These are phyloP conservation scores for Trichonephila clavata DNA, from an alignment of 1,140 invertebrate genomes.

Conservation along the genomic window DNA sequence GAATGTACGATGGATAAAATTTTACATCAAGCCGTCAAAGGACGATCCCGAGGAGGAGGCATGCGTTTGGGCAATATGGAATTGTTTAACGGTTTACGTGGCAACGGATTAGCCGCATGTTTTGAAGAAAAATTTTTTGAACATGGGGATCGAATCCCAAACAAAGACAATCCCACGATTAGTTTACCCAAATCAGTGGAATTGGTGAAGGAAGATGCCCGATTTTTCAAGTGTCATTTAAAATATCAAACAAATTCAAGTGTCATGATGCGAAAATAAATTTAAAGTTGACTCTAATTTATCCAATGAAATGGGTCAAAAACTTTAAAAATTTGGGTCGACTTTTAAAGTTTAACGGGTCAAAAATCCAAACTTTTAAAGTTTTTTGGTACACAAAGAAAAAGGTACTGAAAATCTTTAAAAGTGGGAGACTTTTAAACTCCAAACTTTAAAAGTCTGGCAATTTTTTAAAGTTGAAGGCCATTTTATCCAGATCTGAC, in stretches of 20 bases:
- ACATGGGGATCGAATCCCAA: not conserved
- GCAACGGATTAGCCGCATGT: slow-evolving; percentile 33
- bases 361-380: not conserved
- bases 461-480: not conserved
- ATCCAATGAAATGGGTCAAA: no score
- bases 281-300: no score
- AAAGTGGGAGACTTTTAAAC: not conserved
- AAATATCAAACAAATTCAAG: not conserved
- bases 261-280: no score
- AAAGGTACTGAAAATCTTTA: not conserved
- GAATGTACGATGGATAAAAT: not conserved
- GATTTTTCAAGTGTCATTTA: slow-evolving; percentile 1
- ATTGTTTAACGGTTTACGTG: not conserved
- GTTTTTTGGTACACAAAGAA: not conserved
- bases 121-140: slow-evolving; percentile 52
- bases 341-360: not conserved
- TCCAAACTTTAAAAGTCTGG: not conserved
- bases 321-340: no score
- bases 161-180: not conserved
- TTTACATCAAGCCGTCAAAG: slow-evolving; percentile 34
- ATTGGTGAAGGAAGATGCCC: slow-evolving; percentile 11
- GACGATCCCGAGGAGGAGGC: slow-evolving; percentile 8
- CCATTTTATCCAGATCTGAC: no score
- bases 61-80: slow-evolving; percentile 63
- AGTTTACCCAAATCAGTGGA: slow-evolving; percentile 1